phyloP scores from a whole-genome alignment of 92 coral and sea anemone species.

The Siderastrea siderea region DNA sequence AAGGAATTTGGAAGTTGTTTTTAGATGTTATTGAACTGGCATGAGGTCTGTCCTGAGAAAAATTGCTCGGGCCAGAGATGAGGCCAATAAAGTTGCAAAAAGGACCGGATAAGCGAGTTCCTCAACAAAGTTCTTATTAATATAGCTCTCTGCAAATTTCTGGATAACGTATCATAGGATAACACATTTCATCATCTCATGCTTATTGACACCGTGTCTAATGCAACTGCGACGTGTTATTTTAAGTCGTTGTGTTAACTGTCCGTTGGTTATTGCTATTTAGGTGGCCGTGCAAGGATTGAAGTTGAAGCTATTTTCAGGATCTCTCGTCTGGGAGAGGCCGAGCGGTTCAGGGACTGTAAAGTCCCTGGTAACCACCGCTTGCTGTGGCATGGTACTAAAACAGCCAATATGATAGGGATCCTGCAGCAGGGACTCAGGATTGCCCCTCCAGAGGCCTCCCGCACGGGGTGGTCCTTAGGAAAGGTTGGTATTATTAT shows the following conservation, averaged over 20 bases:
- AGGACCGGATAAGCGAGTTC: neutral
- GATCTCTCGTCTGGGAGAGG: constrained; percentile 82
- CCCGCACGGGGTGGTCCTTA: constrained; percentile 82
- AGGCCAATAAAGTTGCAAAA: no score
- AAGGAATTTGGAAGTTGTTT: neutral
- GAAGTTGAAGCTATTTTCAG: constrained; percentile 72
- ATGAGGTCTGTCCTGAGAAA: neutral
- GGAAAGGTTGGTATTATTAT: constrained; percentile 67
- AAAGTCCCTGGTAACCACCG: constrained; percentile 86
- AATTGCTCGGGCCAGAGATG: neutral
- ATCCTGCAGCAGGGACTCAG: constrained; percentile 86
- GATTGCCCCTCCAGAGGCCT: constrained; percentile 89
- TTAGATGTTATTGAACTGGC: neutral
- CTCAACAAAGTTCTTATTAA: neutral
- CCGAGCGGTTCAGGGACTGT: constrained; percentile 70
- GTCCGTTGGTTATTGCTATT: neutral
- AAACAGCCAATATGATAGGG: constrained; percentile 77
- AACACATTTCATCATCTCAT: no score
- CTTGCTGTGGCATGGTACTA: constrained; percentile 91
- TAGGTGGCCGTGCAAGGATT: neutral
- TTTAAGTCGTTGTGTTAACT: neutral
- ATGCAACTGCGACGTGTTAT: no score
- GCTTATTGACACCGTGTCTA: no score
- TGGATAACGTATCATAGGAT: neutral
- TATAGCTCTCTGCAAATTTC: neutral